phyloP scores from a whole-genome alignment of 2,888 invertebrate genomes.

The Tipula vernalis region DNA sequence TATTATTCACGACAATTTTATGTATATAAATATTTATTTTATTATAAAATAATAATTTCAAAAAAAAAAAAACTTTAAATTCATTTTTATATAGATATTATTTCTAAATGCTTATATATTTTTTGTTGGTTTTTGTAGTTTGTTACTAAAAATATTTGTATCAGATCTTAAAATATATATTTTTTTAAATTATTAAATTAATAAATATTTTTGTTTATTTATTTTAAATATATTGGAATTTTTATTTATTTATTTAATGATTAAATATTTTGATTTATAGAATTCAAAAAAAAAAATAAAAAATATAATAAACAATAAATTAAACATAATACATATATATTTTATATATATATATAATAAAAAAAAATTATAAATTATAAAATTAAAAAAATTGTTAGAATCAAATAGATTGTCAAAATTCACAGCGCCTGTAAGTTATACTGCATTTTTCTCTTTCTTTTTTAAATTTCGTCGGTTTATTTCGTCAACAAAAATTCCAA shows the following conservation, averaged over 20 bases:
- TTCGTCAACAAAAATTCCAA: not conserved
- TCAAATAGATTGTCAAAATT: slow-evolving; percentile 8
- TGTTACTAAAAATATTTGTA: not conserved
- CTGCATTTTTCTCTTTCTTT: not conserved
- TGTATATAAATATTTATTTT: not conserved
- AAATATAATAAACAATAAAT: not conserved
- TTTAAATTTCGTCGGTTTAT: not conserved
- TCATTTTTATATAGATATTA: not conserved
- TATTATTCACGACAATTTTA: not conserved
- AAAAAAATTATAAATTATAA: not conserved
- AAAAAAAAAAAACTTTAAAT: not conserved
- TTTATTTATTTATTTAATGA: not conserved
- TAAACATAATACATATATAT: not conserved
- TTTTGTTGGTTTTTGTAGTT: not conserved
- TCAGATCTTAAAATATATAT: not conserved
- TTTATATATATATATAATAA: not conserved
- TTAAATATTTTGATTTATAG: not conserved
- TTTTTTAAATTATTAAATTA: not conserved
- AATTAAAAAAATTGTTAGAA: not conserved
- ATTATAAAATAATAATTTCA: no score
- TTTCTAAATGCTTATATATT: not conserved
- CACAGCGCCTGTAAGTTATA: slow-evolving; percentile 10
- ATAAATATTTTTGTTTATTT: not conserved
- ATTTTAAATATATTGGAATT: not conserved
- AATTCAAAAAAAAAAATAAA: not conserved